These are phyloP conservation scores for Bubalus kerabau DNA, from an alignment of 2,113 vertebrate genomes.

Conservation along the genomic window DNA sequence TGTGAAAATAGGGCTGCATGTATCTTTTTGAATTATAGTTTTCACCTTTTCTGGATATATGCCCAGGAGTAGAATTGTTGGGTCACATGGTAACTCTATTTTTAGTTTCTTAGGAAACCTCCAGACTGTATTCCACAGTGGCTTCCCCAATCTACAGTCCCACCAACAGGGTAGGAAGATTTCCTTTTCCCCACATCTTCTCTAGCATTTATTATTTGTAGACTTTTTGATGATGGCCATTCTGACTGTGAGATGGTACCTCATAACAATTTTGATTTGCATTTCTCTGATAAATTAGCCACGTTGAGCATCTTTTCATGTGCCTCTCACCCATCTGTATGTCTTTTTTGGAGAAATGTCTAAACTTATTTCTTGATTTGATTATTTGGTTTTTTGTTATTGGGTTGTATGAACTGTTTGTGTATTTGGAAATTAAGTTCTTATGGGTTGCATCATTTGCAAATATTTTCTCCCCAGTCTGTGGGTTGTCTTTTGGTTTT, in stretches of 20 bases:
- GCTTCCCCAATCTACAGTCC: not conserved
- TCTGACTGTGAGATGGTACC: not conserved
- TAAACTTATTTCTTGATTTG: not conserved
- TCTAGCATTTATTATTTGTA: not conserved
- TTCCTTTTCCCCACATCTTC: not conserved
- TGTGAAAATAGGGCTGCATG: accelerated
- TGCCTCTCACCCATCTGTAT: not conserved
- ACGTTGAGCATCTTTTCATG: not conserved
- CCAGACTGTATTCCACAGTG: not conserved
- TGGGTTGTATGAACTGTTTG: not conserved
- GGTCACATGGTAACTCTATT: not conserved
- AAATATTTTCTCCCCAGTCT: not conserved
- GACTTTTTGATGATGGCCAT: not conserved
- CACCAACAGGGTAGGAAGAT: too few relatives aligned
- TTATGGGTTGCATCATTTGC: not conserved
- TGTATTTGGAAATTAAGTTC: not conserved
- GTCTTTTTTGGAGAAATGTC: not conserved
- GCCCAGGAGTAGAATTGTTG: not conserved
- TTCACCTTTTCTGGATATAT: not conserved
- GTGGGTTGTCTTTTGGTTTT: not conserved
- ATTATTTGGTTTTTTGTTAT: not conserved
- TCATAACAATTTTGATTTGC: not conserved
- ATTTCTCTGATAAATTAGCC: not conserved
- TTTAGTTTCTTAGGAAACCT: not conserved
- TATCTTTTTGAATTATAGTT: not conserved